Conservation (phyloP, 2,888 invertebrate genomes). For the Eretmocerus hayati region DNA sequence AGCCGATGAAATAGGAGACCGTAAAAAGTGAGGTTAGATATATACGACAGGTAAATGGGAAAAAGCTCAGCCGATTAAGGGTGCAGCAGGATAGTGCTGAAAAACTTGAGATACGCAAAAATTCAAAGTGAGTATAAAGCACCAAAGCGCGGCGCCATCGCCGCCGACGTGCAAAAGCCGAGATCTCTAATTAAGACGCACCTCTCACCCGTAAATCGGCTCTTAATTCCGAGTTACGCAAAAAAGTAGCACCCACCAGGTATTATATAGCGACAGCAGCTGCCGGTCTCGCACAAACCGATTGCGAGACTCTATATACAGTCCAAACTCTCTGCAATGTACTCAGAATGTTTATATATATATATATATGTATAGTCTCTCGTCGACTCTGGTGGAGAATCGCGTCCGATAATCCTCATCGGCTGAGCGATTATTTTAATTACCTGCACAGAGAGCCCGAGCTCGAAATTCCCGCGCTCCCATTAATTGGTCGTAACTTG, state of each 20-base stretch:
- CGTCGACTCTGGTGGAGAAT: constrained; percentile 10
- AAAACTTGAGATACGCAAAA: too few relatives aligned
- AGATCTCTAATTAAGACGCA: constrained; percentile 30
- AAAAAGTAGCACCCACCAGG: constrained; percentile 13
- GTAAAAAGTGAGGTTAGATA: too few relatives aligned
- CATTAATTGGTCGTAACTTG: constrained; percentile 23
- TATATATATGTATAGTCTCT: constrained; percentile 10
- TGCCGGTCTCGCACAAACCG: constrained; percentile 1
- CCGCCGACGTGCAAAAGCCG: too few relatives aligned
- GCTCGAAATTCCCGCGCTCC: constrained; percentile 16
- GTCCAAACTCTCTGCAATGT: too few relatives aligned
- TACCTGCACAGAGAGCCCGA: constrained; percentile 8
- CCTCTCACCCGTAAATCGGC: constrained; percentile 25
- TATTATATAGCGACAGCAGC: neutral
- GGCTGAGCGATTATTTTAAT: constrained; percentile 22
- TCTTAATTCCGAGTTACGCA: constrained; percentile 23
- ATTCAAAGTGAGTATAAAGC: neutral
- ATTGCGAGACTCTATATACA: too few relatives aligned
- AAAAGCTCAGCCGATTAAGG: too few relatives aligned
- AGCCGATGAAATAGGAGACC: too few relatives aligned
- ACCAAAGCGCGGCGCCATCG: neutral
- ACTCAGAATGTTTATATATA: too few relatives aligned
- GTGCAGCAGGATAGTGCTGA: too few relatives aligned
- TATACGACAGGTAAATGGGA: too few relatives aligned
- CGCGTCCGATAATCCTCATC: constrained; percentile 23